Percentiles rank a stretch among this genome's conserved stretches.
Conservation (phyloP, 2,888 invertebrate species). For the Tribolium freemani region DNA sequence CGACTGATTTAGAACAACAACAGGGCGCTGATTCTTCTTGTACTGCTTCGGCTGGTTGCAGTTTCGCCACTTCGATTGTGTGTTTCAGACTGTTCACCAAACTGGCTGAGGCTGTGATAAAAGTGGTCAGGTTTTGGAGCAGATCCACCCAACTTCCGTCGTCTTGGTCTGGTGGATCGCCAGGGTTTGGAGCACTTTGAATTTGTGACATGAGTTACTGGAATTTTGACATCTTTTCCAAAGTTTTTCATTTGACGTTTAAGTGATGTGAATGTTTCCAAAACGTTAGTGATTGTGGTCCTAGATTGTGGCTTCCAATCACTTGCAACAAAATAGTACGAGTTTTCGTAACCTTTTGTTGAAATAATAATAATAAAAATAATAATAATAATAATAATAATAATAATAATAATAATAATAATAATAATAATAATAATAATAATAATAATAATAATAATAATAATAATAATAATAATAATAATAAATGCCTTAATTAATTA, state of each 20-base stretch:
- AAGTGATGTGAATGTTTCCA: background rate
- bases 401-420: too few species aligned
- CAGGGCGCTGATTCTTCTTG: slow-evolving; percentile 1
- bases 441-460: too few species aligned
- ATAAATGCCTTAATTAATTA: too few species aligned
- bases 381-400: too few species aligned
- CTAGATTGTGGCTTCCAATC: too few species aligned
- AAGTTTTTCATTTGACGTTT: background rate
- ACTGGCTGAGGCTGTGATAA: slow-evolving; percentile 6
- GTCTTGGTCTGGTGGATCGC: background rate
- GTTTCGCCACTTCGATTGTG: slow-evolving; percentile 6
- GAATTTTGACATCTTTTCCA: slow-evolving; percentile 18
- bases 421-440: too few species aligned
- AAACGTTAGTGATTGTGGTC: background rate
- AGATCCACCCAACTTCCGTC: background rate
- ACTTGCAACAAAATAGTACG: too few species aligned
- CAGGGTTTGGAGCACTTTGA: background rate
- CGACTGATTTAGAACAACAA: background rate
- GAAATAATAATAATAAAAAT: too few species aligned
- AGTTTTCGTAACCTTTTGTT: too few species aligned
- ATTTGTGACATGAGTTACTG: slow-evolving; percentile 15
- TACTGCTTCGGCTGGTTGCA: background rate
- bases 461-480: too few species aligned
- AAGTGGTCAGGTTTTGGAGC: slow-evolving; percentile 5
- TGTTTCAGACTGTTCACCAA: slow-evolving; percentile 1